Evolutionary conservation across 2,113 vertebrate genomes (phyloP), one percentile per base, ranked within the genome.

Genomic region (Saguinus imperator): DNA sequence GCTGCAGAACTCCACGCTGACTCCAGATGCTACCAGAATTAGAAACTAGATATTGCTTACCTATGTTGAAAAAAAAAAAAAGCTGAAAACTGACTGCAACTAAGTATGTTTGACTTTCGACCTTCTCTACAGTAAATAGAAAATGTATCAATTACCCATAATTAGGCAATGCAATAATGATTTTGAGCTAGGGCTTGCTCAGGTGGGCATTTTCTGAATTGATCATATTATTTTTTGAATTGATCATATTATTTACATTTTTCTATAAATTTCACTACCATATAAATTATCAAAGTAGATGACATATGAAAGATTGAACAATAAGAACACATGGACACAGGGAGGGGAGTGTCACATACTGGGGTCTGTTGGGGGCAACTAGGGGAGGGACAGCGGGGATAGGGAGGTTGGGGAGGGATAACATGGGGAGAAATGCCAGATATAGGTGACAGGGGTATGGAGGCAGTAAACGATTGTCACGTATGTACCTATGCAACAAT

Each of bases 1-100:
- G 90, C 88, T 70, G 20, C n/a, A 45, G 14, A 96, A 92, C 68
- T 85, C 25, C 35, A 43, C 61, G n/a, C 81, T 97, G 91, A 91
- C 68, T 95, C 90, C 23, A 58, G 50, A 97, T 13, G 8, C 9
- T 57, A 91, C 13, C 0, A 86, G 89, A 96, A 91, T 27, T 96
- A 90, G 96, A 93, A 98, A 96, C 8, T 55, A 94, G 45, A 32
- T 29, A 75, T 37, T 1, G 61, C 7, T 73, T 96, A 25, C 6
- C 10, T 94, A 61, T 95, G 32, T 86, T 7, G 87, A n/a, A 55
- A 37, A 70, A 48, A 40, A 68, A 91, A 29, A 29, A 61, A 12
- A 64, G 5, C 17, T 96, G 84, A 95, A 80, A 9, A 64, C 1
- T 88, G 23, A 7, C 43, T 97, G 20, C 6, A 96, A 84, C 2